Evolutionary conservation across 92 coral and sea anemone species (phyloP).

Genomic region (Scolanthus callimorphus): DNA sequence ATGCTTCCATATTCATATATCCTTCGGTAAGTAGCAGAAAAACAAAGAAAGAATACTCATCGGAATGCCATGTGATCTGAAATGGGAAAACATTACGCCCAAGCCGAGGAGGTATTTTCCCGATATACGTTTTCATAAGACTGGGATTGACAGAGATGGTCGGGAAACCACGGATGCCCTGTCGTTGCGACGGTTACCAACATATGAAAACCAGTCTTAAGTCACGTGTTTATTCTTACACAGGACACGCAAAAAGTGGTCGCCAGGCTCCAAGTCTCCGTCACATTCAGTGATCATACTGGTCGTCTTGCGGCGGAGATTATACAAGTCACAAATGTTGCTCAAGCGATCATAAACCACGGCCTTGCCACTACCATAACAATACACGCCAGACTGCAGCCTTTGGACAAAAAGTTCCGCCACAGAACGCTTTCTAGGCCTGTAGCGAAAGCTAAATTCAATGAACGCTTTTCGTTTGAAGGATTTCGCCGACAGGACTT

Average conservation of each 20-base stretch:
- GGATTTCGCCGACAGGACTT: constrained; percentile 38
- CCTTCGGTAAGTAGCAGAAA: too few relatives aligned
- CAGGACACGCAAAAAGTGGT: not conserved
- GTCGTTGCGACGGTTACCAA: too few relatives aligned
- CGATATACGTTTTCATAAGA: too few relatives aligned
- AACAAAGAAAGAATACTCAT: too few relatives aligned
- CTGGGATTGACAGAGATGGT: too few relatives aligned
- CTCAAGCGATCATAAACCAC: constrained; percentile 20
- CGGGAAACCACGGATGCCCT: too few relatives aligned
- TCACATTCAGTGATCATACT: constrained; percentile 22
- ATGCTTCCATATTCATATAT: too few relatives aligned
- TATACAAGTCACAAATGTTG: constrained; percentile 34
- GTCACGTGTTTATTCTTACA: too few relatives aligned
- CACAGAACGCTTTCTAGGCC: constrained; percentile 57
- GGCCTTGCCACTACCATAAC: constrained; percentile 32
- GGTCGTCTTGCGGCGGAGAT: constrained; percentile 46
- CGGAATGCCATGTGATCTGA: too few relatives aligned
- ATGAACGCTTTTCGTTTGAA: constrained; percentile 57
- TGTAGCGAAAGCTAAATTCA: constrained; percentile 28
- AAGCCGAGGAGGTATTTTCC: too few relatives aligned
- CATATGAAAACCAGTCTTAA: too few relatives aligned
- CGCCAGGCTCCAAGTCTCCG: constrained; percentile 54
- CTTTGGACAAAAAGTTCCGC: constrained; percentile 43
- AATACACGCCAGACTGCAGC: constrained; percentile 47
- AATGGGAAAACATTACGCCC: too few relatives aligned